Evolutionary conservation across 2,797 vertebrate genomes (phyloP).

Genomic region (Labeo calbasu): DNA sequence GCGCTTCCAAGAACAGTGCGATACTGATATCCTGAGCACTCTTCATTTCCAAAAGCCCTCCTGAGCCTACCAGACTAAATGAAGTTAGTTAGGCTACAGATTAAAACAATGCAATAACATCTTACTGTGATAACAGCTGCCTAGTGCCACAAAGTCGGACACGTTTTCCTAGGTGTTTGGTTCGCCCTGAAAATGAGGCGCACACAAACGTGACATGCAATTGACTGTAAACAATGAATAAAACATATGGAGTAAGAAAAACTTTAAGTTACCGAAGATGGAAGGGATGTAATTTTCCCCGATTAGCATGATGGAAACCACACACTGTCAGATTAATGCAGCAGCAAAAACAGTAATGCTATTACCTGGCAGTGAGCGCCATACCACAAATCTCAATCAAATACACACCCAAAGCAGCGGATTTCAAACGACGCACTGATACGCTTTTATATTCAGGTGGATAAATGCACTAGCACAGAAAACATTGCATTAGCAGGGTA

Average conservation of each 20-base stretch:
- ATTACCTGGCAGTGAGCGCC: conserved; percentile 37
- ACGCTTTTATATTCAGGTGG: not conserved
- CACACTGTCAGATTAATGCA: conserved; percentile 47
- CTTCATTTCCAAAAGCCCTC: conserved; percentile 20
- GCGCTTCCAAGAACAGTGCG: not conserved
- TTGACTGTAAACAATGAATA: conserved; percentile 6
- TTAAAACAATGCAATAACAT: conserved; percentile 20
- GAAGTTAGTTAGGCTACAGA: conserved; percentile 23
- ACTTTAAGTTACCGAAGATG: conserved; percentile 41
- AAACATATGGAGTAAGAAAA: conserved; percentile 7
- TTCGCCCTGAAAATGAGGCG: not conserved
- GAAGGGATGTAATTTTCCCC: conserved; percentile 35
- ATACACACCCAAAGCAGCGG: conserved; percentile 1
- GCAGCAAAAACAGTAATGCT: conserved; percentile 24
- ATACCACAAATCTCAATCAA: conserved; percentile 50
- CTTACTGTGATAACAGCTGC: conserved; percentile 1
- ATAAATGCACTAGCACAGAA: conserved; percentile 3
- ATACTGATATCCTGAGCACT: conserved; percentile 8
- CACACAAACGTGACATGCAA: conserved; percentile 1
- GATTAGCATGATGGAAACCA: conserved; percentile 53
- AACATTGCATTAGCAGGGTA: not conserved
- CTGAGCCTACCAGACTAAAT: conserved; percentile 13
- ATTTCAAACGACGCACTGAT: not conserved
- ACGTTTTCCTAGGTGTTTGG: not conserved
- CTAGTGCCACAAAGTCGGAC: conserved; percentile 2